These are phyloP conservation scores for Malacoctenus gilli DNA, from an alignment of 2,797 vertebrate genomes.

Conservation along the genomic window DNA sequence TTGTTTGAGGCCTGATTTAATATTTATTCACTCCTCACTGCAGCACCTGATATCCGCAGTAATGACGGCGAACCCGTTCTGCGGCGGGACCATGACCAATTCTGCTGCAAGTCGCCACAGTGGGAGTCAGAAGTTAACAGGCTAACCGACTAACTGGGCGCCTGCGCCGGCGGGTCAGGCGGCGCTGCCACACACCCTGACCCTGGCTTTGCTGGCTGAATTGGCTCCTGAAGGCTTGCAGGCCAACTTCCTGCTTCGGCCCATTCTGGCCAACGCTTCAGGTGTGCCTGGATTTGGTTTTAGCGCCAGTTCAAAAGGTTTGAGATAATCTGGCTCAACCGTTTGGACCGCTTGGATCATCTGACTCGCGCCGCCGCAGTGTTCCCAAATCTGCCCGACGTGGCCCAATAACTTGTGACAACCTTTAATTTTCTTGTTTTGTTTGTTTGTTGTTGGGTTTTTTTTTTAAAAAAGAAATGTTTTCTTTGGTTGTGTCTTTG, in stretches of 20 bases:
- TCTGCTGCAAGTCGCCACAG: too few relatives aligned
- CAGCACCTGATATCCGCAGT: too few relatives aligned
- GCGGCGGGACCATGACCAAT: too few relatives aligned
- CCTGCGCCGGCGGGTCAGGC: neutral
- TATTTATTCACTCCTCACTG: too few relatives aligned
- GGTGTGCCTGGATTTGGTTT: neutral
- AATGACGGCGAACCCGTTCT: too few relatives aligned
- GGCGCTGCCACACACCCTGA: neutral
- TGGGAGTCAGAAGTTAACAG: neutral
- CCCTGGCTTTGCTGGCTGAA: neutral
- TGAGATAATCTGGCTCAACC: neutral
- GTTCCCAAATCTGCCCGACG: neutral
- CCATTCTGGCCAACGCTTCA: slow-evolving; percentile 3
- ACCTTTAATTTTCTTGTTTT: neutral
- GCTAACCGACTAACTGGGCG: neutral
- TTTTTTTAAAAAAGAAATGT: too few relatives aligned
- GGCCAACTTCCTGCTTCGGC: neutral
- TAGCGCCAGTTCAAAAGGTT: neutral
- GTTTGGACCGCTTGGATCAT: neutral
- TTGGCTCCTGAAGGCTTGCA: neutral
- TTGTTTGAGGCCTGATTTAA: too few relatives aligned
- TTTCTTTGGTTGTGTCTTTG: neutral
- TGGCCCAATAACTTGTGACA: too few relatives aligned
- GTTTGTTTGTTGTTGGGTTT: too few relatives aligned
- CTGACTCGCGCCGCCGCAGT: neutral